Evolutionary conservation across 2,797 vertebrate species (phyloP), one percentile per base, ranked within the genome.

Genomic region (Chaunax sp.): DNA sequence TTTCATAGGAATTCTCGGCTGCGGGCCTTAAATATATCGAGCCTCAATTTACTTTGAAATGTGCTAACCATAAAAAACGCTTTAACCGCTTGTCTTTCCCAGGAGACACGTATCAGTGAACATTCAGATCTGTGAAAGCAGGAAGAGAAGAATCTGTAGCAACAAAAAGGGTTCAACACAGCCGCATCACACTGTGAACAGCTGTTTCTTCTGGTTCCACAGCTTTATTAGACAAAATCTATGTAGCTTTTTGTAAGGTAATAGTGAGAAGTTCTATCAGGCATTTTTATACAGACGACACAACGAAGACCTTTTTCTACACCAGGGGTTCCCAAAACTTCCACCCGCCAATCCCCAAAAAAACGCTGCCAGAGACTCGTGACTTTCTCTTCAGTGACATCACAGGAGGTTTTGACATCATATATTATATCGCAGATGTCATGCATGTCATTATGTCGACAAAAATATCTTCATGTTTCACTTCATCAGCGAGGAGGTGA

Each of bases 1-100:
- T 88, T 88, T 83, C 69, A 82, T 25, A 64, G 60, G 78, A 64
- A 66, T 22, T 70, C 61, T 75, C 22, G 30, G 56, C 25, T 53
- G 6, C 54, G 52, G 57, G n/a, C 60, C 20, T 74, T 69, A 49
- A 66, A 77, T 70, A 20, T 69, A 72, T 77, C 50, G 53, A 55
- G 11, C 25, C 33, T 53, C 11, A 14, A 5, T 51, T 71, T 67
- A 65, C 47, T 69, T 66, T 73, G 65, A 76, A 64, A 64, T 51
- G 23, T 65, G 37, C 59, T 59, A 71, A 64, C 62, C 38, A 18
- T 68, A 61, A 57, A 49, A 75, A 52, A 56, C 53, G 64, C 56
- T 62, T 68, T 61, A 51, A 58, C 20, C 51, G 22, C 45, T 49
- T 28, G 23, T 33, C 16, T 40, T 19, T 22, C n/a, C 10, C n/a